Evolutionary conservation across 2,888 invertebrate genomes (phyloP), one percentile per base, ranked within the genome.

Genomic region (Linyphia triangularis): DNA sequence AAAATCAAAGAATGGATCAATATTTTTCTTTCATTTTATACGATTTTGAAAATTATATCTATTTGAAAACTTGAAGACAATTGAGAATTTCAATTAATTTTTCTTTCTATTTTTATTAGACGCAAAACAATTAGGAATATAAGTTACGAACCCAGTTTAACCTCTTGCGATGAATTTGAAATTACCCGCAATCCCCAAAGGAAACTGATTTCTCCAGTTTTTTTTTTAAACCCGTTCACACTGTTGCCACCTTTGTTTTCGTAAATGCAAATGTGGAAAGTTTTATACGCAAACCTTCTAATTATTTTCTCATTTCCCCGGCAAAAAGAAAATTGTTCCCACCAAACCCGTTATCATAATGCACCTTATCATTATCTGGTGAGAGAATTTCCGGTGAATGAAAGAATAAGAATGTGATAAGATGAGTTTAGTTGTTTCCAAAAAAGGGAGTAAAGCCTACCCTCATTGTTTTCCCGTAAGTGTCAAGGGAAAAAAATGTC

Each of bases 301-400:
- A 77, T 77, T 61, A 77, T 61, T 77, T 77, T 77, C 61, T 59
- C 73, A 75, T 75, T 75, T 59, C 73, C 13, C 5, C 24, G 10
- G 10, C n/a, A 16, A n/a, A 37, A 40, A 77, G 37, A 37, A 77
- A 63, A 77, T 61, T 63, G 24, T 37, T 59, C 10, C 59, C n/a
- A 30, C 10, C 7, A 33, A 57, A 57, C 24, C 73, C 33, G 33
- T 75, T 75, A 75, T 75, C 73, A 75, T 75, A 75, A 75, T 28
- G 22, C 22, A 57, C 73, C 63, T 61, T 63, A 61, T 77, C 61
- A 40, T 77, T 61, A 63, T 77, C 40, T 33, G 6, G 51, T 61
- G 61, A 22, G 40, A 61, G 40, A 77, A 26, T 63, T 63, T 16
- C 26, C 19, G 0, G 9, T 24, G 51, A 37, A 77, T n/a, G 16